Evolutionary conservation across 2,888 invertebrate species (phyloP).

Genomic region (Rhingia campestris): DNA sequence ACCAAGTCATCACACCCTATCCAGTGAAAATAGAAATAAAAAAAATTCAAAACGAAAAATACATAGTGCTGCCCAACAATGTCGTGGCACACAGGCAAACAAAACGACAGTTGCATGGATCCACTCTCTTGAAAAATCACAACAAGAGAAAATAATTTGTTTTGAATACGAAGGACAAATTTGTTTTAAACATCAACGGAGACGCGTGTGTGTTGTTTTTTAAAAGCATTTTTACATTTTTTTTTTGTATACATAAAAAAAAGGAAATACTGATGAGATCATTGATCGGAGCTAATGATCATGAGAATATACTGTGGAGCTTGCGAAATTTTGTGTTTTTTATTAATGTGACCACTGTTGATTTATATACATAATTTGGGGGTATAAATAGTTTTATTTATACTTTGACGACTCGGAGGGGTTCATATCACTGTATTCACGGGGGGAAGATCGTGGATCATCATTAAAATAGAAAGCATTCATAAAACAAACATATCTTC

Average conservation of each 20-base stretch:
- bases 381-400: not conserved
- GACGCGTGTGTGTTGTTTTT: not conserved
- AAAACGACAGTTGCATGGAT: not conserved
- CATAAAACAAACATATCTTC: too few species aligned
- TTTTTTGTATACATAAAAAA: not conserved
- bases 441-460: too few species aligned
- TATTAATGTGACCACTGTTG: too few species aligned
- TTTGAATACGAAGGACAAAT: slow-evolving; percentile 54
- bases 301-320: not conserved
- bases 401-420: not conserved
- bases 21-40: not conserved
- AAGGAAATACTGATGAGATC: slow-evolving; percentile 21
- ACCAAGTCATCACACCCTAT: not conserved
- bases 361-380: too few species aligned
- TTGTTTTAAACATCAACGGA: slow-evolving; percentile 21
- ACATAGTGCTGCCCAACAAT: not conserved
- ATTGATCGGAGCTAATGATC: slow-evolving; percentile 19
- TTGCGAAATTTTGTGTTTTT: slow-evolving; percentile 5
- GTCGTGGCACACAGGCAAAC: not conserved
- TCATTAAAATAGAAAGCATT: too few species aligned
- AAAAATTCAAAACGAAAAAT: not conserved
- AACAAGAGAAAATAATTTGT: slow-evolving; percentile 44
- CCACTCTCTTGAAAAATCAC: slow-evolving; percentile 26
- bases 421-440: too few species aligned
- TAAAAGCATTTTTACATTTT: slow-evolving; percentile 8